These are phyloP conservation scores for Oncorhynchus clarkii DNA, from an alignment of 2,113 vertebrate species.

Conservation along the genomic window DNA sequence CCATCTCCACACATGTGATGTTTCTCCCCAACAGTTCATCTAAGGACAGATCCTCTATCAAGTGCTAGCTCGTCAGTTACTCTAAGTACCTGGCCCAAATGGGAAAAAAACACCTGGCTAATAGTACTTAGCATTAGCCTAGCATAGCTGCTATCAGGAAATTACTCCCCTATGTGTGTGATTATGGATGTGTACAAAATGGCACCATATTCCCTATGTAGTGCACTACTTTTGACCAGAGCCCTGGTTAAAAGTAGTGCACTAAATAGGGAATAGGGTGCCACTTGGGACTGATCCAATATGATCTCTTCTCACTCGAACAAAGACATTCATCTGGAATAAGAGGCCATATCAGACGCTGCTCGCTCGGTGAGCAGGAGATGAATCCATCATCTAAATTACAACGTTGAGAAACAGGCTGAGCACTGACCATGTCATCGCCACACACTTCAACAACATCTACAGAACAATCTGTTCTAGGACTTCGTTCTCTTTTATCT, in stretches of 20 bases:
- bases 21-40: slow-evolving; percentile 10
- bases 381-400: slow-evolving; percentile 30
- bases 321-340: slow-evolving; percentile 23
- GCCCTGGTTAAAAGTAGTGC: too few relatives aligned
- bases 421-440: background rate
- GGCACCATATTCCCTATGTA: too few relatives aligned
- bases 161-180: slow-evolving; percentile 14
- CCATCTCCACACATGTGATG: background rate
- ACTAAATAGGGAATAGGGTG: too few relatives aligned
- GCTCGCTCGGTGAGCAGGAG: background rate
- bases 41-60: slow-evolving; percentile 10
- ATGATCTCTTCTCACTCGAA: background rate
- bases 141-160: slow-evolving; percentile 15
- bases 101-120: background rate
- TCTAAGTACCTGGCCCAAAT: slow-evolving; percentile 3
- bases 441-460: slow-evolving; percentile 8
- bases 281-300: background rate
- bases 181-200: too few relatives aligned
- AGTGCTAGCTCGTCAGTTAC: background rate
- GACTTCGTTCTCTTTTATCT: too few relatives aligned
- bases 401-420: slow-evolving; percentile 1
- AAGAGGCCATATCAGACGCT: background rate
- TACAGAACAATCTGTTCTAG: slow-evolving; percentile 14
- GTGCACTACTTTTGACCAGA: too few relatives aligned
- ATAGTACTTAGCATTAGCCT: slow-evolving; percentile 36